Evolutionary conservation across 2,888 invertebrate genomes (phyloP), one percentile per base, ranked within the genome.

Genomic region (Candidula unifasciata): DNA sequence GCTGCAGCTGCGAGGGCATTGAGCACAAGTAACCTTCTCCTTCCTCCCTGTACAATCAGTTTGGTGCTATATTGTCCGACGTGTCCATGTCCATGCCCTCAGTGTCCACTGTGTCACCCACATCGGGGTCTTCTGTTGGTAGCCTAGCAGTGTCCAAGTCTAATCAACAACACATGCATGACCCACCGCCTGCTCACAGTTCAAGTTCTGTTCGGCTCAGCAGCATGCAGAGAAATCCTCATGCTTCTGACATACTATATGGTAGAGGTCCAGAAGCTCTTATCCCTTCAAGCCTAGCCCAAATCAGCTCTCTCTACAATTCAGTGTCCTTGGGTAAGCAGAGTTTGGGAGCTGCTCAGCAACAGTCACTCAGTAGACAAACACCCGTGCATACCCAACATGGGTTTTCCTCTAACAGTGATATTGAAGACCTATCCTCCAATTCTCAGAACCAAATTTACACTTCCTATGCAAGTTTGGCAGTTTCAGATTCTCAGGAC

Each of bases 161-260:
- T 3, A 74, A 86, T 82, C 86, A 86, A 37, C 71, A 76, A 52
- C 86, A 87, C 21, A 85, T 86, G 69, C 81, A 81, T 37, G 88
- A 87, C 24, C 92, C 92, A 44, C 92, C 91, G 33, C 91, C 92
- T 88, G 94, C 89, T 90, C 93, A 92, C 87, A 89, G 89, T 83
- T 86, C 89, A 24, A 88, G 89, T 27, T 60, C 80, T 35, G 87
- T 89, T 33, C 88, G 89, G 10, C 87, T 87, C 54, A 88, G 87
- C 54, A 85, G 87, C 54, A 88, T 89, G 24, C 90, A 90, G 84
- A 86, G 91, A 74, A 90, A 88, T 71, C 90, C 90, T 16, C 90
- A 88, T 82, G 85, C 89, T n/a, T 13, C 83, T 24, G 83, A 83
- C 54, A 35, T 83, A 6, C 60, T 83, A 21, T 83, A 83, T 52